phyloP scores from a whole-genome alignment of 1,140 invertebrate genomes.

The Druon quercuslanigerum region DNA sequence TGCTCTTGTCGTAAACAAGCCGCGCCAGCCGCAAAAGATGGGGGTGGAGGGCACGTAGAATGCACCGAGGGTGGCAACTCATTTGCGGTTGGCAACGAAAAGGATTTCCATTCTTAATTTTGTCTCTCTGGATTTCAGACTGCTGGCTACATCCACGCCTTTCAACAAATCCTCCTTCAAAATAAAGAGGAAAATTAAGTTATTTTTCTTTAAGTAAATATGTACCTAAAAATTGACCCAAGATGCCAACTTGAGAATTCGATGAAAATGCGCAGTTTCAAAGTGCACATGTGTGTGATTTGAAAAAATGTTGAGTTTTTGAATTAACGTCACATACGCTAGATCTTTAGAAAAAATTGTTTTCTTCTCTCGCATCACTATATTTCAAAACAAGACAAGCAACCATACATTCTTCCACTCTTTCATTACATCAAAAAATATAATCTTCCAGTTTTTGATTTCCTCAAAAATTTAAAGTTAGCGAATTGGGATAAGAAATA shows the following conservation, averaged over 20 bases:
- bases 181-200: background rate
- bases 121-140: constrained; percentile 3
- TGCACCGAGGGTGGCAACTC: constrained; percentile 52
- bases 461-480: background rate
- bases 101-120: constrained; percentile 53
- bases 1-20: constrained; percentile 69
- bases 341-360: too few relatives aligned
- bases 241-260: too few relatives aligned
- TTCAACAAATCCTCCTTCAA: background rate
- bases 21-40: constrained; percentile 57
- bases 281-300: too few relatives aligned
- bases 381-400: too few relatives aligned
- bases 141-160: background rate
- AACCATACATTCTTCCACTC: too few relatives aligned
- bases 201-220: background rate
- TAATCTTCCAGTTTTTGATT: too few relatives aligned
- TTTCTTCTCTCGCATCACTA: too few relatives aligned
- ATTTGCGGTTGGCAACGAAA: constrained; percentile 56
- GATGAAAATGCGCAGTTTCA: too few relatives aligned
- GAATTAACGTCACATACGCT: too few relatives aligned
- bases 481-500: constrained; percentile 27
- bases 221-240: background rate
- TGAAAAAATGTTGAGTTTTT: too few relatives aligned
- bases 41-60: constrained; percentile 52
- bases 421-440: too few relatives aligned